phyloP scores from a whole-genome alignment of 2,888 invertebrate genomes.

The Drosophila multiciliata region DNA sequence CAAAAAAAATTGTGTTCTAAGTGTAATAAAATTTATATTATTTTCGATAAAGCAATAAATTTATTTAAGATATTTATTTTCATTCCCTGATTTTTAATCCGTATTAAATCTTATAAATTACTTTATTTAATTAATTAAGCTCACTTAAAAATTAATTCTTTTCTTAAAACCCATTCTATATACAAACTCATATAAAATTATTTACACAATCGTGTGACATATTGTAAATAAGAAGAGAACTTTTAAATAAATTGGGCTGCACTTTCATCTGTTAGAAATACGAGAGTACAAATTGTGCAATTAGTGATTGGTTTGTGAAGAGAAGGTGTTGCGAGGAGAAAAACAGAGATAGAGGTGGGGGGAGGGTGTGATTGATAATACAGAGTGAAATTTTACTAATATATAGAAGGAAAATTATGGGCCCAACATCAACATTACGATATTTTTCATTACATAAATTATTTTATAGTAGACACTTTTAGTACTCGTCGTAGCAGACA shows the following conservation, averaged over 20 bases:
- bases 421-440: constrained; percentile 85
- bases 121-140: neutral
- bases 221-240: neutral
- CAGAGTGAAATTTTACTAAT: constrained; percentile 50
- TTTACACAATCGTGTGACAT: constrained; percentile 13
- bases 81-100: neutral
- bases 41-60: neutral
- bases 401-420: constrained; percentile 62
- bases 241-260: constrained; percentile 13
- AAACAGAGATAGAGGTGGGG: constrained; percentile 10
- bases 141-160: neutral
- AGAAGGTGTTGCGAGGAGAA: constrained; percentile 30
- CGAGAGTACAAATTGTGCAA: constrained; percentile 53
- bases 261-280: constrained; percentile 13
- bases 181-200: constrained; percentile 11
- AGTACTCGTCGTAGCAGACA: constrained; percentile 71
- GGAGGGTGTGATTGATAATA: constrained; percentile 42
- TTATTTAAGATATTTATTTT: neutral
- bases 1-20: neutral
- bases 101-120: neutral
- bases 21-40: neutral
- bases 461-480: constrained; percentile 83
- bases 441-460: constrained; percentile 85
- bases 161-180: neutral
- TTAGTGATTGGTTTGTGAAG: constrained; percentile 35